Evolutionary conservation across 1,140 invertebrate species (phyloP).

Genomic region (Pteromalus puparum): DNA sequence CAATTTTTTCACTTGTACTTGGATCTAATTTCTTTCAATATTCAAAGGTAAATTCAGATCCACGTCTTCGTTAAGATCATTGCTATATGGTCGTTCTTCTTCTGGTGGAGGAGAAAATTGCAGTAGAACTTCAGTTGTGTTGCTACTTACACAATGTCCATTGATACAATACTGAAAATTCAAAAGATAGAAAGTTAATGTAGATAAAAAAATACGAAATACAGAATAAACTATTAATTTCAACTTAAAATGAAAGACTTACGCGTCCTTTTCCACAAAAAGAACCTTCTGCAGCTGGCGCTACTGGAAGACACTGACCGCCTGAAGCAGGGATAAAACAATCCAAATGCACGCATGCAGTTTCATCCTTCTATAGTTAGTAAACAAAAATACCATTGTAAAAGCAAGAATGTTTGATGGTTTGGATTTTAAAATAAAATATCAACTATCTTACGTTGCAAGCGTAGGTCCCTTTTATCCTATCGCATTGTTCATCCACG

Average conservation of each 20-base stretch:
- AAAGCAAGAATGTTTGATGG: background rate
- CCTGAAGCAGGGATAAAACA: slow-evolving; percentile 52
- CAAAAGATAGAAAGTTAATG: background rate
- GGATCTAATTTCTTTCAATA: background rate
- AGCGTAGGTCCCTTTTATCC: slow-evolving; percentile 88
- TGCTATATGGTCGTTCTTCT: background rate
- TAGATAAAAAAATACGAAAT: background rate
- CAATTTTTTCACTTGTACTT: background rate
- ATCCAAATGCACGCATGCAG: slow-evolving; percentile 56
- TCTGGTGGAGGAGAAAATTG: slow-evolving; percentile 12
- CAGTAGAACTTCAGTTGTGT: background rate
- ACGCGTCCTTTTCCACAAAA: slow-evolving; percentile 91
- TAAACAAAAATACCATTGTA: background rate
- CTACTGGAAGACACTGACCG: slow-evolving; percentile 90
- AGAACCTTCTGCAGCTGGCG: slow-evolving; percentile 94
- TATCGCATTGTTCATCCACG: slow-evolving; percentile 91
- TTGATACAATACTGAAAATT: slow-evolving; percentile 87
- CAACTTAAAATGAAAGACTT: slow-evolving; percentile 58
- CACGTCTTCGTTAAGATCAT: too few relatives aligned
- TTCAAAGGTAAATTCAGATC: background rate
- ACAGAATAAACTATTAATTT: too few relatives aligned
- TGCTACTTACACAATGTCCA: slow-evolving; percentile 83
- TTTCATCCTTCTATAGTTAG: slow-evolving; percentile 55
- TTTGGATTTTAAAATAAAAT: background rate
- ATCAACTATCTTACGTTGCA: slow-evolving; percentile 80